These are phyloP conservation scores for Laticauda colubrina DNA, from an alignment of 2,113 vertebrate species.

Conservation along the genomic window DNA sequence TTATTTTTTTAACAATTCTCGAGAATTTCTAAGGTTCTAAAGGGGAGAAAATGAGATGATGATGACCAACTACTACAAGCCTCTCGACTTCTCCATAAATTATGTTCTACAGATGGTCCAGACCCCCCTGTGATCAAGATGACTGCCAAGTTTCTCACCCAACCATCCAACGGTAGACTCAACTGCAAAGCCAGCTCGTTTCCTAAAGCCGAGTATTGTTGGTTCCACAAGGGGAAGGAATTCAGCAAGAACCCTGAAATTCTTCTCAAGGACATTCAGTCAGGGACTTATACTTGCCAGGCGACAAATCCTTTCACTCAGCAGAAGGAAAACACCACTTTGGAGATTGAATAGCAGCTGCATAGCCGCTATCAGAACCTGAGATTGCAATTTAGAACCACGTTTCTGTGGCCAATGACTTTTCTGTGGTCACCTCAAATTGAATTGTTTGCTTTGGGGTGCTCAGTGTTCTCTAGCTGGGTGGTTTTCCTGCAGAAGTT, in stretches of 20 bases:
- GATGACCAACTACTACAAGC: neutral
- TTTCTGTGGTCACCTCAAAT: neutral
- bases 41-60: neutral
- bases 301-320: neutral
- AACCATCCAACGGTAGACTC: neutral
- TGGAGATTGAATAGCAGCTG: neutral
- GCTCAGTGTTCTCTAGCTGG: neutral
- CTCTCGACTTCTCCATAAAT: neutral
- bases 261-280: neutral
- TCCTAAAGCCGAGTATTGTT: neutral
- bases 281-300: neutral
- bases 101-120: neutral
- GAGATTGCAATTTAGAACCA: neutral
- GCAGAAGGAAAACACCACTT: neutral
- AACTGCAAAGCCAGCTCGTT: neutral
- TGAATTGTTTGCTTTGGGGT: neutral
- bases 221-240: neutral
- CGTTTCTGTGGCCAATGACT: neutral
- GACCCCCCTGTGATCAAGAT: neutral
- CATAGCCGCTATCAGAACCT: neutral
- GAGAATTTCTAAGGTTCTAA: neutral
- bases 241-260: neutral
- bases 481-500: neutral
- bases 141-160: neutral
- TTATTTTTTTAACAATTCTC: neutral